These are phyloP conservation scores for Chionomys nivalis DNA, from an alignment of 2,113 vertebrate species.

Conservation along the genomic window DNA sequence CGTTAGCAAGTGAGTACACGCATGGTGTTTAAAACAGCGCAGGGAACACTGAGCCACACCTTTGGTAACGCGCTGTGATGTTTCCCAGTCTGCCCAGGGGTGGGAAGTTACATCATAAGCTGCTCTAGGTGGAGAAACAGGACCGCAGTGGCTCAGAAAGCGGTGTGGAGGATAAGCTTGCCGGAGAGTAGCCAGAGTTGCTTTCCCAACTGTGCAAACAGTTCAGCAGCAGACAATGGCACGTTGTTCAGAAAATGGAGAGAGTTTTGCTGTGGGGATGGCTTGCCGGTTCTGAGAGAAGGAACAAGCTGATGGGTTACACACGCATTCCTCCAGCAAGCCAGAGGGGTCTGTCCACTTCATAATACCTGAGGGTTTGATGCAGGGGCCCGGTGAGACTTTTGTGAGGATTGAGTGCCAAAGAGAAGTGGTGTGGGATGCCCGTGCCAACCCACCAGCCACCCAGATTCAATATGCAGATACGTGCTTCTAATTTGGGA, in stretches of 20 bases:
- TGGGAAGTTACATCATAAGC: slow-evolving; percentile 12
- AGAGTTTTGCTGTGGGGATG: background rate
- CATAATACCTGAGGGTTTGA: background rate
- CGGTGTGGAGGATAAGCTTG: slow-evolving; percentile 27
- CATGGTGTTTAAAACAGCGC: slow-evolving; percentile 29
- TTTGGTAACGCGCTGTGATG: slow-evolving; percentile 25
- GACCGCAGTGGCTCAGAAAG: slow-evolving; percentile 27
- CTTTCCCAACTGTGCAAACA: slow-evolving; percentile 8
- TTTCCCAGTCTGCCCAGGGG: background rate
- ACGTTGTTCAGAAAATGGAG: slow-evolving; percentile 48
- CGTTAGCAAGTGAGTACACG: slow-evolving; percentile 94
- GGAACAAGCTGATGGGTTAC: background rate
- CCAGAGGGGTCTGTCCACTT: background rate
- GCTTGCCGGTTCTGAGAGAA: background rate
- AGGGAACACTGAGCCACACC: background rate
- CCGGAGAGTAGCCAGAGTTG: background rate
- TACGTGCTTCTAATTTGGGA: background rate
- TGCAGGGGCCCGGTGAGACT: background rate
- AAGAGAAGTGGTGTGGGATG: background rate
- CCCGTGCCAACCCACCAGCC: background rate
- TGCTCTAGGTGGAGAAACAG: slow-evolving; percentile 21
- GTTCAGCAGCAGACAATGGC: background rate
- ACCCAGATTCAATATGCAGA: background rate
- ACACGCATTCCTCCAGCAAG: background rate
- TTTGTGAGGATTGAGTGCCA: background rate